A percentile compares a stretch with the other conserved stretches of the same genome.
Evolutionary conservation across 2,113 vertebrate species (phyloP).

Genomic region (Polypterus senegalus): DNA sequence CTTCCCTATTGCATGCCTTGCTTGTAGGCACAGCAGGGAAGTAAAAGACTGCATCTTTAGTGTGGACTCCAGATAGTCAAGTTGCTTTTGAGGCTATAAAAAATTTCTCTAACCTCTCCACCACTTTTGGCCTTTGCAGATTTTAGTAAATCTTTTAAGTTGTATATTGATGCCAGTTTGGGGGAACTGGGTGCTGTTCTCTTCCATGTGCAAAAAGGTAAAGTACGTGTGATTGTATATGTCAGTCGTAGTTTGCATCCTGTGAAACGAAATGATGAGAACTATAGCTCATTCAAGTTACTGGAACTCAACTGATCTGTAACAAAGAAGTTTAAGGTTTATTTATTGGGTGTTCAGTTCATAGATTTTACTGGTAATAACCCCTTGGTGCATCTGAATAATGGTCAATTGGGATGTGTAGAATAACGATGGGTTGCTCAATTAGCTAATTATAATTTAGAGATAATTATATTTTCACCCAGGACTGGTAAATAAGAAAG

Average conservation of each 20-base stretch:
- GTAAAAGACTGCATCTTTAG: no score
- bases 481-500: no score
- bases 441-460: not conserved
- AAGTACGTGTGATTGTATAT: not conserved
- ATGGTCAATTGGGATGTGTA: not conserved
- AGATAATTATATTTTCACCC: no score
- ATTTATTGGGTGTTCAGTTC: not conserved
- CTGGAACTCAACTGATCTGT: not conserved
- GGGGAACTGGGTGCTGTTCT: not conserved
- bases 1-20: no score
- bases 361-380: not conserved
- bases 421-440: not conserved
- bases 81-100: no score
- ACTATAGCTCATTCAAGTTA: not conserved
- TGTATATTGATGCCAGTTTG: not conserved
- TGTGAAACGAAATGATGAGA: not conserved
- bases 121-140: no score
- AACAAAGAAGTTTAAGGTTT: not conserved
- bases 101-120: no score
- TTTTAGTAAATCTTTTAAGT: no score
- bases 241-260: not conserved
- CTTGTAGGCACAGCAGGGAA: no score
- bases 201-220: not conserved
- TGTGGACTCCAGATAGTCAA: no score
- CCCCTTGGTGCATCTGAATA: not conserved